phyloP scores from a whole-genome alignment of 2,113 vertebrate genomes.

The Daphoenositta chrysoptera region DNA sequence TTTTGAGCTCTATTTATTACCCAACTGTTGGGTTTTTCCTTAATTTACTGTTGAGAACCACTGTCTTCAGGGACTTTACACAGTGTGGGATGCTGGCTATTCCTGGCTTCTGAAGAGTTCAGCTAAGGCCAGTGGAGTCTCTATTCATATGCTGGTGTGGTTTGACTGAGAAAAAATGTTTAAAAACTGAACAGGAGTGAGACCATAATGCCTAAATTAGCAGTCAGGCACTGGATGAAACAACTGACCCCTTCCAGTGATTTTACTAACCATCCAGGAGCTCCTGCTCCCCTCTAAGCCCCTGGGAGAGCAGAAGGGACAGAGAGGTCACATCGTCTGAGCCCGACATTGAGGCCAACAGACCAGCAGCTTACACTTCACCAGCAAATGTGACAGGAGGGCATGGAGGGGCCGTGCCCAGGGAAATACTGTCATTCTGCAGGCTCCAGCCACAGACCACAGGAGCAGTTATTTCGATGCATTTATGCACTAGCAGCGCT shows the following conservation, averaged over 20 bases:
- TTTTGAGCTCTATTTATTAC: not conserved
- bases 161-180: not conserved
- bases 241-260: not conserved
- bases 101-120: not conserved
- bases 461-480: not conserved
- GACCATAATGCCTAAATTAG: not conserved
- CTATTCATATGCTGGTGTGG: not conserved
- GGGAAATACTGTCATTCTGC: not conserved
- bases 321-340: not conserved
- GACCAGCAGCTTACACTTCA: not conserved
- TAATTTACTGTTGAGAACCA: not conserved
- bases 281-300: not conserved
- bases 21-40: not conserved
- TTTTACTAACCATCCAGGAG: not conserved
- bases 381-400: not conserved
- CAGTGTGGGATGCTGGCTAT: not conserved
- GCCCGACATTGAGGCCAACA: accelerated
- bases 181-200: not conserved
- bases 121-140: not conserved
- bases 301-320: not conserved
- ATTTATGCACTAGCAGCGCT: not conserved
- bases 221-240: not conserved
- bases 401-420: not conserved
- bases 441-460: not conserved
- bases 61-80: not conserved